Evolutionary conservation across 2,113 vertebrate species (phyloP).

Genomic region (Melozone crissalis): DNA sequence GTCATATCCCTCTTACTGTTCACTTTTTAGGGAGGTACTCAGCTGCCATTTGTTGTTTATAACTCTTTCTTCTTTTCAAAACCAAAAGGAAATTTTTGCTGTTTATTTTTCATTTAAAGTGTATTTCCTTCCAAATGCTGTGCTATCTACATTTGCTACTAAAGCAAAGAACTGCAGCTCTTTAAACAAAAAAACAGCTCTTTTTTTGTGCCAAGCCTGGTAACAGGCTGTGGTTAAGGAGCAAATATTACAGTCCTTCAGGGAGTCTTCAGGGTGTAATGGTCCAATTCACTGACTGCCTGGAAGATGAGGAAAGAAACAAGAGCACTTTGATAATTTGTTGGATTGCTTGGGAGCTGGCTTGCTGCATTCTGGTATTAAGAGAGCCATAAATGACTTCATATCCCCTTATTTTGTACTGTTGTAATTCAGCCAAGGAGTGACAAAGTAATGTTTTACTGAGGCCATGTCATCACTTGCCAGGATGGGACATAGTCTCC

Average conservation of each 20-base stretch:
- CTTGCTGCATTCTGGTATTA: conserved; percentile 9
- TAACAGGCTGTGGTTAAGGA: neutral
- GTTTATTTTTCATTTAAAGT: neutral
- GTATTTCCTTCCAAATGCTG: neutral
- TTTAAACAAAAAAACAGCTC: neutral
- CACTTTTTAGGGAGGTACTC: neutral
- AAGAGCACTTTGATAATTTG: conserved; percentile 24
- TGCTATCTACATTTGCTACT: neutral
- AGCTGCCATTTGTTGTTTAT: neutral
- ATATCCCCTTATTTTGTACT: conserved; percentile 30
- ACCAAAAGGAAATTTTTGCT: neutral
- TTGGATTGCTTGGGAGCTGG: neutral
- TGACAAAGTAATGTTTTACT: conserved; percentile 44
- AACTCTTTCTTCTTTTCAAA: neutral
- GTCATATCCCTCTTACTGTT: neutral
- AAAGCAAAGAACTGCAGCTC: neutral
- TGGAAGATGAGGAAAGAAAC: conserved; percentile 21
- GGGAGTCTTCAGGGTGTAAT: neutral
- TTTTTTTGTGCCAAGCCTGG: neutral
- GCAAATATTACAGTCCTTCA: neutral
- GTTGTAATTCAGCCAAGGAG: conserved; percentile 44
- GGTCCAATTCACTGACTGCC: neutral
- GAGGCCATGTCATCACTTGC: conserved; percentile 18
- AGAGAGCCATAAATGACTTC: conserved; percentile 37
- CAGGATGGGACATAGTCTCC: conserved; percentile 9